Conservation (phyloP, 2,888 invertebrate species). For the Pammene fasciana region DNA sequence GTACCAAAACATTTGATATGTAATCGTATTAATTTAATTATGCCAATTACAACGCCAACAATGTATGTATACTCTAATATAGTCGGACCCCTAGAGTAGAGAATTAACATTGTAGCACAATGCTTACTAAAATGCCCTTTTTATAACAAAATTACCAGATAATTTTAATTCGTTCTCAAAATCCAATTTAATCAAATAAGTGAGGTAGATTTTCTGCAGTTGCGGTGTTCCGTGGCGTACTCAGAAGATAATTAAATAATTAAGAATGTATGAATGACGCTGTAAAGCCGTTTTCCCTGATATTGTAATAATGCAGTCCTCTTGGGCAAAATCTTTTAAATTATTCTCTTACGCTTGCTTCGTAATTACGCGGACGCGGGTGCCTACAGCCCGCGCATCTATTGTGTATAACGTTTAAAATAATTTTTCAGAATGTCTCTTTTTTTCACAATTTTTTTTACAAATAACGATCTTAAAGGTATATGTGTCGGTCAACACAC, state of each 20-base stretch:
- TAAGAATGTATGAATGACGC: constrained; percentile 81
- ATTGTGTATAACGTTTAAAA: constrained; percentile 58
- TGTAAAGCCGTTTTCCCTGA: constrained; percentile 77
- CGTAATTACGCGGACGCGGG: constrained; percentile 70
- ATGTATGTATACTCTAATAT: background rate
- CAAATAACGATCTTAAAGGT: background rate
- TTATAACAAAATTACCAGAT: constrained; percentile 19
- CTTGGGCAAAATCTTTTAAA: constrained; percentile 79
- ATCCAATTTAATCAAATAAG: constrained; percentile 73
- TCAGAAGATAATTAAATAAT: constrained; percentile 82
- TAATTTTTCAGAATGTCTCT: constrained; percentile 52
- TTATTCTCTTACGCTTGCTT: constrained; percentile 75
- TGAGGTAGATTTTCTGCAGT: constrained; percentile 68
- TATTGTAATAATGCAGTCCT: constrained; percentile 82
- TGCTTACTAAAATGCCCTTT: background rate
- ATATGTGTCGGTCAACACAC: too few relatives aligned
- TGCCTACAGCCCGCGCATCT: constrained; percentile 60
- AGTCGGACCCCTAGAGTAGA: background rate
- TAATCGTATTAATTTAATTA: too few relatives aligned
- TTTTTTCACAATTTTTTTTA: constrained; percentile 39
- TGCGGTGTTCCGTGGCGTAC: constrained; percentile 66
- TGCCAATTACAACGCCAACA: too few relatives aligned
- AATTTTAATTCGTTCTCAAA: constrained; percentile 55
- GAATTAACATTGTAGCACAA: background rate
- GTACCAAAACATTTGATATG: too few relatives aligned